Evolutionary conservation across 2,797 vertebrate species (phyloP).

Genomic region (Aulostomus chinensis): DNA sequence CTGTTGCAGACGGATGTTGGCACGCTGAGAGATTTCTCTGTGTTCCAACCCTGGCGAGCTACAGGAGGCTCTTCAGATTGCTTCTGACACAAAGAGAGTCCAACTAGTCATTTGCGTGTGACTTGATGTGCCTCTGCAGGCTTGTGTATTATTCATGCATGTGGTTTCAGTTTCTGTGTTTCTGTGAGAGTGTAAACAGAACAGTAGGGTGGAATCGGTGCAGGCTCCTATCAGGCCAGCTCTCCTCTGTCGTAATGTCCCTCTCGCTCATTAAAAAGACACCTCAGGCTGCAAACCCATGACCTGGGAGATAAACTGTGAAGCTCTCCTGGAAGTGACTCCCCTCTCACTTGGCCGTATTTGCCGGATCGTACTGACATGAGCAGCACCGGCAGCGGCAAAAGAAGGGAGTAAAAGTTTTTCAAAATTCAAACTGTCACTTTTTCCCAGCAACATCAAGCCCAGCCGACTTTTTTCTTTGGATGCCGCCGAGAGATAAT

Average conservation of each 20-base stretch:
- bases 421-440: slow-evolving; percentile 41
- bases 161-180: slow-evolving; percentile 19
- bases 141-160: background rate
- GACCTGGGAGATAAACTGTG: slow-evolving; percentile 37
- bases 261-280: slow-evolving; percentile 59
- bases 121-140: slow-evolving; percentile 46
- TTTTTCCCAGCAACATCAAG: slow-evolving; percentile 28
- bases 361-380: slow-evolving; percentile 19
- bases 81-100: slow-evolving; percentile 52
- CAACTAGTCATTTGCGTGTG: slow-evolving; percentile 43
- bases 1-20: slow-evolving; percentile 31
- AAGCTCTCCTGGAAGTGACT: slow-evolving; percentile 40
- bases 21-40: slow-evolving; percentile 21
- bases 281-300: slow-evolving; percentile 42
- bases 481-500: slow-evolving; percentile 34
- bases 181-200: no score
- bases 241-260: slow-evolving; percentile 22
- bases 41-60: slow-evolving; percentile 27
- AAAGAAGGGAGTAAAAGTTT: slow-evolving; percentile 1
- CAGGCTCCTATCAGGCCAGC: slow-evolving; percentile 35
- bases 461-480: background rate
- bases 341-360: slow-evolving; percentile 9
- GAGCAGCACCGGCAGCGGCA: slow-evolving; percentile 2
- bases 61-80: slow-evolving; percentile 33
- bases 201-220: background rate